Conservation (phyloP, 2,888 invertebrate genomes). For the Epistrophella euchroma region DNA sequence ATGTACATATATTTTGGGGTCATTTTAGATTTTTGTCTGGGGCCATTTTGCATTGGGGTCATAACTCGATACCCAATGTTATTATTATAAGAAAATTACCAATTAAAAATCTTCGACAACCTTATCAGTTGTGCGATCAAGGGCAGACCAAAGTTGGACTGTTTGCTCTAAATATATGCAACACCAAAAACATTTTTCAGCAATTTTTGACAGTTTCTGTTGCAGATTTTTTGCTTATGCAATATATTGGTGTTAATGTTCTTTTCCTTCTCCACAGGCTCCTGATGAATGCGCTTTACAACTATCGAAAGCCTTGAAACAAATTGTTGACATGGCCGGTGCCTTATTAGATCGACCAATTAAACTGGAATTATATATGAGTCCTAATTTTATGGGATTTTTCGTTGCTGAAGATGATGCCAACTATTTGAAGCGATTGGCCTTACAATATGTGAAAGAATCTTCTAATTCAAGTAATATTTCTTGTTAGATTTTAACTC, state of each 20-base stretch:
- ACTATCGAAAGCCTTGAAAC: constrained; percentile 89
- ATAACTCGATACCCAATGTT: no score
- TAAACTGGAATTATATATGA: constrained; percentile 92
- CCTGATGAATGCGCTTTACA: constrained; percentile 90
- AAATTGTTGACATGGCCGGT: constrained; percentile 89
- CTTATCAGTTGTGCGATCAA: no score
- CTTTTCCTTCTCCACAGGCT: constrained; percentile 85
- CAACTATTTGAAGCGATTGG: constrained; percentile 91
- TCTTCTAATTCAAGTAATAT: constrained; percentile 89
- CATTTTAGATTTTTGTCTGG: no score
- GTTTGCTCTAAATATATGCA: no score
- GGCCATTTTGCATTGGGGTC: no score
- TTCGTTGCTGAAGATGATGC: constrained; percentile 94
- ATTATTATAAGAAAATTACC: no score
- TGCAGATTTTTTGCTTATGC: no score
- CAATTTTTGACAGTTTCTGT: no score
- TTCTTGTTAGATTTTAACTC: background rate
- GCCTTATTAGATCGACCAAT: constrained; percentile 87
- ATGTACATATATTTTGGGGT: no score
- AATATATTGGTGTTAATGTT: background rate
- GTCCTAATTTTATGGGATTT: constrained; percentile 95
- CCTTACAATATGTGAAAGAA: constrained; percentile 92
- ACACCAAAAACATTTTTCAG: no score
- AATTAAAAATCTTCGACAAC: no score
- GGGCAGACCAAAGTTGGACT: no score